Evolutionary conservation across 1,140 invertebrate species (phyloP).

Genomic region (Drosophila bocki): DNA sequence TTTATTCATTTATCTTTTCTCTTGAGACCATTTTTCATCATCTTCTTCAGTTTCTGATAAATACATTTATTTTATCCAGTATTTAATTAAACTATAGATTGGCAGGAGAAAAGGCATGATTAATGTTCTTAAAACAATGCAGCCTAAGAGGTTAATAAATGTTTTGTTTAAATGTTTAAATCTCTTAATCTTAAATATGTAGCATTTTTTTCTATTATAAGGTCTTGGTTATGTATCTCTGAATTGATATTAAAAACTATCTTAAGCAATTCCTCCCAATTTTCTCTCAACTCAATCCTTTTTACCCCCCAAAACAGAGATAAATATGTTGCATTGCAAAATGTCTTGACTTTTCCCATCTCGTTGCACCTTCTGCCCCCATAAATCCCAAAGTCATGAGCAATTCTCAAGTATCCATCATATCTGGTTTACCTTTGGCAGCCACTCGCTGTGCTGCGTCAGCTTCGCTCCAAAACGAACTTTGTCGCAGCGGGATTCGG

Average conservation of each 20-base stretch:
- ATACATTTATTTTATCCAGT: background rate
- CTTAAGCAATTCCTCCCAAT: background rate
- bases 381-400: constrained; percentile 10
- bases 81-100: background rate
- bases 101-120: background rate
- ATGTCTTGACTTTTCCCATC: constrained; percentile 11
- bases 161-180: background rate
- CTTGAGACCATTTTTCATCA: background rate
- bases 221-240: too few species aligned
- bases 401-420: constrained; percentile 31
- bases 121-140: background rate
- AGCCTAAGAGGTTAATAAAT: background rate
- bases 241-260: background rate
- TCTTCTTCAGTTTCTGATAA: background rate
- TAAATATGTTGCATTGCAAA: constrained; percentile 4
- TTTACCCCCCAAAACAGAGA: background rate
- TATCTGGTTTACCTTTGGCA: constrained; percentile 34
- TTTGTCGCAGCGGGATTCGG: constrained; percentile 35
- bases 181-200: too few species aligned
- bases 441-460: constrained; percentile 25
- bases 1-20: background rate
- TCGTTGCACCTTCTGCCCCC: constrained; percentile 13
- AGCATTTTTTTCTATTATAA: background rate
- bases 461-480: constrained; percentile 24
- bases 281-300: background rate